A percentile compares a stretch with the other conserved stretches of the same genome.
Conservation (phyloP, 2,888 invertebrate species). For the Psylliodes chrysocephalus region DNA sequence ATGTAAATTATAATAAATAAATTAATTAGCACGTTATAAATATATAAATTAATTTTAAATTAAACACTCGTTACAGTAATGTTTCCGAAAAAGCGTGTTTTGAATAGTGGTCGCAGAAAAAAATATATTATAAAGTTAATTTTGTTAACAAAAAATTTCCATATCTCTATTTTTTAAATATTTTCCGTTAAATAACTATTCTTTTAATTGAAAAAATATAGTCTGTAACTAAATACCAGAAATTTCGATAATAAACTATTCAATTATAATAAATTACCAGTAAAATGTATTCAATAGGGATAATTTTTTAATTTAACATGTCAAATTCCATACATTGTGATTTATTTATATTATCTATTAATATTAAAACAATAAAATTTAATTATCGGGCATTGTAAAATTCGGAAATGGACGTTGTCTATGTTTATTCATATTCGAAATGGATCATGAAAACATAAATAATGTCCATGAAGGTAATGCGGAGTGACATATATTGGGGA, state of each 20-base stretch:
- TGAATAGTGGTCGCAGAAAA: too few species aligned
- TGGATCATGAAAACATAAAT: slow-evolving; percentile 21
- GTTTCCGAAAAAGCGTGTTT: too few species aligned
- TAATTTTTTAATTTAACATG: slow-evolving; percentile 6
- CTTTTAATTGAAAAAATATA: too few species aligned
- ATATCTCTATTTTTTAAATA: too few species aligned
- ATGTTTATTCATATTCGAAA: slow-evolving; percentile 18
- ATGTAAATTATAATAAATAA: too few species aligned
- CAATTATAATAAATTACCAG: slow-evolving; percentile 5
- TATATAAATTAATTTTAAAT: too few species aligned
- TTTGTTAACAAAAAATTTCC: too few species aligned
- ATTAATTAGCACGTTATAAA: too few species aligned
- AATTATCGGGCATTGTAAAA: slow-evolving; percentile 11
- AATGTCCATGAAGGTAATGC: slow-evolving; percentile 1
- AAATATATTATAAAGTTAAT: too few species aligned
- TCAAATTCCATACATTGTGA: slow-evolving; percentile 4
- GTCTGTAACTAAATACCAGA: too few species aligned
- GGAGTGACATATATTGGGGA: neutral
- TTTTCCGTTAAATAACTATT: too few species aligned
- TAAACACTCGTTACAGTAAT: too few species aligned
- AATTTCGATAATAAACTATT: neutral
- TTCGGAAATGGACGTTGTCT: slow-evolving; percentile 14
- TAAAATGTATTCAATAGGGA: neutral
- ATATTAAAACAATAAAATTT: slow-evolving; percentile 26
- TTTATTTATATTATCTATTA: slow-evolving; percentile 24